Evolutionary conservation across 2,888 invertebrate species (phyloP).

Genomic region (Plagodis dolabraria): DNA sequence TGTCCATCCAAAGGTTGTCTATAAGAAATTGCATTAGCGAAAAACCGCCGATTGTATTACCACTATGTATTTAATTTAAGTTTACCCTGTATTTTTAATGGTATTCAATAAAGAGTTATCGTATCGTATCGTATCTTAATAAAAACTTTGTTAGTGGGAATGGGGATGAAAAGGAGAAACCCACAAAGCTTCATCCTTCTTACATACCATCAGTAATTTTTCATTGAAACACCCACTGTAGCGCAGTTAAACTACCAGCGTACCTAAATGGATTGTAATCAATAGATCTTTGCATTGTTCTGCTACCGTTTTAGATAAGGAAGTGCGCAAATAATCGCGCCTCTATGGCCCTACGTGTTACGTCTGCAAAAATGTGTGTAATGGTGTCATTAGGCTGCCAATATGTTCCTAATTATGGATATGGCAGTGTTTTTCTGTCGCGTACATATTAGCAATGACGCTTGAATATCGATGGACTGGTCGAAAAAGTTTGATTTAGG

Average conservation of each 20-base stretch:
- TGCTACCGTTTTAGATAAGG: conserved; percentile 53
- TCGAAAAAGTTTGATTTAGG: background rate
- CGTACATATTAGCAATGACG: background rate
- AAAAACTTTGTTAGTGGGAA: no score
- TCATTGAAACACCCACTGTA: background rate
- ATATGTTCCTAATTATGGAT: conserved; percentile 22
- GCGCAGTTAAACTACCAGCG: background rate
- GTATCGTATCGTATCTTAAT: no score
- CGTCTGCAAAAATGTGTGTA: conserved; percentile 39
- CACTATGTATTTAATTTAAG: no score
- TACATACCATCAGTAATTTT: conserved; percentile 11
- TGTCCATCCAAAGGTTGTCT: no score
- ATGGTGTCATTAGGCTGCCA: conserved; percentile 41
- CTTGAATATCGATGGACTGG: background rate
- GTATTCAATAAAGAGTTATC: no score
- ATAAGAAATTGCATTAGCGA: no score
- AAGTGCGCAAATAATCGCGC: conserved; percentile 45
- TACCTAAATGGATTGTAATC: conserved; percentile 49
- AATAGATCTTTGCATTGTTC: conserved; percentile 61
- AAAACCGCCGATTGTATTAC: no score
- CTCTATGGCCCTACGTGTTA: conserved; percentile 29
- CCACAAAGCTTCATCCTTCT: conserved; percentile 1
- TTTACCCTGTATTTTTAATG: no score
- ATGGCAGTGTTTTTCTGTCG: conserved; percentile 24
- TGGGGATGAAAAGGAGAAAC: background rate